Base-by-base conservation (phyloP, 2,113 vertebrate species). In the Polypterus bichir region DNA sequence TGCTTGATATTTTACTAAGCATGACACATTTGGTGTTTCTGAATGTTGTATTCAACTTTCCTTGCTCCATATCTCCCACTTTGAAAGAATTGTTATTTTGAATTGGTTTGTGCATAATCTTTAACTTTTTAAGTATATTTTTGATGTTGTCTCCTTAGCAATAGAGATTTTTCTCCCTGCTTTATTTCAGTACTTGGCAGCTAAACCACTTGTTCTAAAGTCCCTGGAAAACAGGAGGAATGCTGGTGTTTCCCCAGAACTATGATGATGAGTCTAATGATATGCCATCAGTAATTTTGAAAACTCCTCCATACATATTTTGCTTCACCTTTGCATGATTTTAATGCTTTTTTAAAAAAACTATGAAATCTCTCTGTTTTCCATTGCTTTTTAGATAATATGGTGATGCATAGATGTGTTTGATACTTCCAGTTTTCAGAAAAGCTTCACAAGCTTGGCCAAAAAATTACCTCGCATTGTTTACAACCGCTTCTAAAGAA, bases 181-280 rank as follows among this genome's bases (percentile, higher is more conserved):
- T 60, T 46, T 27, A 27, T 27, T 45, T 46, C 57, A 47, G 55
- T 7, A 44, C 54, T 48, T 52, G 62, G 61, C 11, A 56, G 46
- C 44, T 67, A 27, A 27, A 27, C 1, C 2, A 27, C 27, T 60
- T 6, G 58, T 67, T 7, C 52, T 11, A 7, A 60, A 60, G 47
- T 67, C 62, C 44, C 65, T 10, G 52, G 60, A 60, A 66, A 59
- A 63, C n/a, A 67, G 49, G 7, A 61, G 49, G 3, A 10, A 47
- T n/a, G 62, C 66, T 61, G 62, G 62, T 49, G 66, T 68, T 61
- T 68, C 66, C 5, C 66, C 66, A 7, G 49, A 51, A 7, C 6
- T 9, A 4, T 46, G 47, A 11, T 68, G 66, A 44, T 62, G 59
- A 47, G 54, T 68, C 54, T 58, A 47, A 5, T 59, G 48, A 61